Evolutionary conservation across 2,888 invertebrate genomes (phyloP), one percentile per base, ranked within the genome.

Genomic region (Lepidocyrtinus sp.): DNA sequence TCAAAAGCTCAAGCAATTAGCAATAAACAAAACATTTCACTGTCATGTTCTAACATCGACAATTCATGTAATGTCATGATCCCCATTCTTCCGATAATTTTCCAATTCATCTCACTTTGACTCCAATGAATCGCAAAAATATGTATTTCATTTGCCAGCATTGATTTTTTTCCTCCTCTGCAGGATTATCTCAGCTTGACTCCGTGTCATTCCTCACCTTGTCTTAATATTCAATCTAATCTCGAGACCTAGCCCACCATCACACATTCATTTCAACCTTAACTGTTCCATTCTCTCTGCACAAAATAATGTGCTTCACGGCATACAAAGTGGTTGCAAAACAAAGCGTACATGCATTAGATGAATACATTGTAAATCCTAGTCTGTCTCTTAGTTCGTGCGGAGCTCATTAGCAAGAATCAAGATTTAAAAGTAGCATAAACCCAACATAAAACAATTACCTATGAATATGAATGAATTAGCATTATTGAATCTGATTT

Each of bases 361-460:
- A n/a, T n/a, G n/a, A n/a, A 46, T 21, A 22, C 19, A 71, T 61
- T 24, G 62, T 64, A 64, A 70, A 63, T 63, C 27, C 26, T 55
- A 50, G 21, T 50, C 9, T 27, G 61, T 67, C 59, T 22, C 55
- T 59, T 59, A 59, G 61, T 67, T 65, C 68, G 63, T 76, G 76
- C 59, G 36, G 64, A 36, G 59, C 71, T 77, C 77, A 72, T 77
- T 77, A 77, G 77, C 65, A 21, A 59, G 45, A 61, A 77, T 71
- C 71, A 77, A 77, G 59, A 76, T 70, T 62, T 24, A 45, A n/a
- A 7, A 59, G 21, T 7, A 19, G 70, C 45, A 71, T 55, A 55
- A 55, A 55, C 36, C 55, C 55, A 55, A n/a, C 50, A 62, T 62
- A 72, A 59, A 59, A 59, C 59, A 59, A 59, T 59, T 59, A n/a